A percentile compares a stretch with the other conserved stretches of the same genome.
phyloP scores from a whole-genome alignment of 35 echinoderm and acorn worm genomes.

The Antedon bifida region DNA sequence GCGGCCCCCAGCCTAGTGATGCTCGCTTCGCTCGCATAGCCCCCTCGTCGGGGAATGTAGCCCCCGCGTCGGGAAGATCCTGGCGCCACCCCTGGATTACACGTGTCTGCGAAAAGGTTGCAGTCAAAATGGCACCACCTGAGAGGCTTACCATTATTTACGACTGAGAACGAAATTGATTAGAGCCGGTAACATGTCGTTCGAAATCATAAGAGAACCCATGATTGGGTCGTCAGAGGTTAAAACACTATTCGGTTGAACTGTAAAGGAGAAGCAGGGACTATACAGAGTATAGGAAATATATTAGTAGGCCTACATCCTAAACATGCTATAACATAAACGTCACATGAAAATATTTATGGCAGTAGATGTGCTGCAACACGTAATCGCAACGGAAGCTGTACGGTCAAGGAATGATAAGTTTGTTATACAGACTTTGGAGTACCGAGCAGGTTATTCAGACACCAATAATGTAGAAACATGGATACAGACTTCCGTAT shows the following conservation, averaged over 20 bases:
- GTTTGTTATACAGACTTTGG: neutral
- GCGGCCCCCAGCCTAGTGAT: too few relatives aligned
- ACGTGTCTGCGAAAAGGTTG: neutral
- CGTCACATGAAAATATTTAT: slow-evolving; percentile 14
- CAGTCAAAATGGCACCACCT: slow-evolving; percentile 3
- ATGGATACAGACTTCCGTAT: neutral
- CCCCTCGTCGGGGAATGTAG: too few relatives aligned
- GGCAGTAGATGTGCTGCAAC: neutral
- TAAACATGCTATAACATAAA: neutral
- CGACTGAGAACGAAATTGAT: neutral
- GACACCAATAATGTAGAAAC: slow-evolving; percentile 11
- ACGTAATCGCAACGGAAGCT: neutral
- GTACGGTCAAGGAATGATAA: neutral
- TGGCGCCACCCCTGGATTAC: neutral
- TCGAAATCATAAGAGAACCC: neutral
- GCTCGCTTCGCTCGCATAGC: too few relatives aligned
- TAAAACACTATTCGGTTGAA: slow-evolving; percentile 18
- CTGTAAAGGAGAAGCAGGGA: neutral
- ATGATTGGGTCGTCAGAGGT: neutral
- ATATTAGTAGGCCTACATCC: neutral
- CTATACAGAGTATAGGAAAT: neutral
- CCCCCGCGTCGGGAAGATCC: too few relatives aligned
- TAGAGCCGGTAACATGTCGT: slow-evolving; percentile 7
- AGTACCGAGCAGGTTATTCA: neutral
- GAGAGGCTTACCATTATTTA: neutral